Conservation (phyloP, 1,140 invertebrate genomes). For the Sycobia sp. region DNA sequence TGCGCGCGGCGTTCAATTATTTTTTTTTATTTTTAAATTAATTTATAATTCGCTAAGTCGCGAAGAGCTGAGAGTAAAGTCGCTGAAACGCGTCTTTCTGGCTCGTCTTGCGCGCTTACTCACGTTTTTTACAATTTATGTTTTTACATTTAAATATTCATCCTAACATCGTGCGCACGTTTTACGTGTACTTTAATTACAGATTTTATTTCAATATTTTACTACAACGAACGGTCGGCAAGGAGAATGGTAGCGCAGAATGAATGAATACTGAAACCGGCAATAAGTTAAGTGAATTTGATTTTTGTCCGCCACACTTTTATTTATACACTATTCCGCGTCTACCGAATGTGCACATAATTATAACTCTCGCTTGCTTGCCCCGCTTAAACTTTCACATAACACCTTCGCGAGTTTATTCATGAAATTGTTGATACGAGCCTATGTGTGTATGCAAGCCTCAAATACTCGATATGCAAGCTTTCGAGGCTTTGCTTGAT, state of each 20-base stretch:
- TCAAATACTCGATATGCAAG: conserved; percentile 6
- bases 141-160: conserved; percentile 35
- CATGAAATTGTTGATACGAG: conserved; percentile 45
- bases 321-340: conserved; percentile 36
- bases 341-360: conserved; percentile 42
- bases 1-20: conserved; percentile 5
- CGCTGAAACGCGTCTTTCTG: conserved; percentile 24
- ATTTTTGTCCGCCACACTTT: conserved; percentile 26
- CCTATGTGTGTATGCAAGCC: conserved; percentile 28
- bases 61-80: conserved; percentile 14
- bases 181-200: conserved; percentile 10
- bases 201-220: conserved; percentile 14
- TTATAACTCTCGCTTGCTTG: conserved; percentile 43
- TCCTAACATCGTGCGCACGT: conserved; percentile 28
- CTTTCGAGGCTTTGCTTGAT: conserved; percentile 10
- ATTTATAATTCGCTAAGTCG: conserved; percentile 8
- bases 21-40: not conserved
- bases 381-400: too few relatives aligned
- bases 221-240: conserved; percentile 26
- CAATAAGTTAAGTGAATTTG: conserved; percentile 57
- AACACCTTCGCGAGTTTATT: conserved; percentile 37
- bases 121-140: conserved; percentile 16
- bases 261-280: conserved; percentile 58
- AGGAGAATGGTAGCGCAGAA: conserved; percentile 30
- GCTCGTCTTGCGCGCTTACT: not conserved